Evolutionary conservation across 92 coral and sea anemone species (phyloP), one percentile per base, ranked within the genome.

Genomic region (Parazoanthus darwini): DNA sequence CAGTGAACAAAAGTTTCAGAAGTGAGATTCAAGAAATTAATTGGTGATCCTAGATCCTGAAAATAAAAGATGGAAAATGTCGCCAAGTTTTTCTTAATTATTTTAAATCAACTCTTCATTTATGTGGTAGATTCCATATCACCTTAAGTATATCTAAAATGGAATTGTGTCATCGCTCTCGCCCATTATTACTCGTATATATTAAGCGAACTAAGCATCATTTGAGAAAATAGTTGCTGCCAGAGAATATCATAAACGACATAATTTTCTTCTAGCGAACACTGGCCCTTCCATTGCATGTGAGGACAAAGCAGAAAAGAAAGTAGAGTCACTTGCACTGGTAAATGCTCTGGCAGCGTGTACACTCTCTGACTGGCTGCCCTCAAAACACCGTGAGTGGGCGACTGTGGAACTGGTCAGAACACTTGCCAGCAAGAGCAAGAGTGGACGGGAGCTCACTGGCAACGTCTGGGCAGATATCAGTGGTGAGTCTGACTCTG

Each of bases 261-360:
- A 46, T 16, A 35, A 1, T 5, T 82, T 50, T 38, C 18, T 46
- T 75, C 3, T 66, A 92, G 97, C 92, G 25, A 93, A 88, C 86
- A 85, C 77, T 58, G 48, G 77, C 16, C 78, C 93, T 25, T 38
- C 43, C 20, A 39, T 85, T 44, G 38, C 77, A 36, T 38, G 22
- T 22, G 82, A 85, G 43, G 51, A 70, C 76, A 85, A 25, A 59
- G 75, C 88, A 23, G 82, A 76, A 82, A 89, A 74, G 76, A 63
- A 89, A 26, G 83, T 92, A n/a, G 89, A 80, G 65, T 91, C 98
- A 25, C 90, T 94, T 70, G 93, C 93, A 48, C 87, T 94, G 80
- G 94, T 94, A n/a, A 93, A 94, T 82, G 95, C 98, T 46, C 76
- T 94, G 88, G 92, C 98, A 46, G 95, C 95, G 0, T 94, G 98